Conservation (phyloP, 2,113 vertebrate species). For the Cinclus mexicanus region DNA sequence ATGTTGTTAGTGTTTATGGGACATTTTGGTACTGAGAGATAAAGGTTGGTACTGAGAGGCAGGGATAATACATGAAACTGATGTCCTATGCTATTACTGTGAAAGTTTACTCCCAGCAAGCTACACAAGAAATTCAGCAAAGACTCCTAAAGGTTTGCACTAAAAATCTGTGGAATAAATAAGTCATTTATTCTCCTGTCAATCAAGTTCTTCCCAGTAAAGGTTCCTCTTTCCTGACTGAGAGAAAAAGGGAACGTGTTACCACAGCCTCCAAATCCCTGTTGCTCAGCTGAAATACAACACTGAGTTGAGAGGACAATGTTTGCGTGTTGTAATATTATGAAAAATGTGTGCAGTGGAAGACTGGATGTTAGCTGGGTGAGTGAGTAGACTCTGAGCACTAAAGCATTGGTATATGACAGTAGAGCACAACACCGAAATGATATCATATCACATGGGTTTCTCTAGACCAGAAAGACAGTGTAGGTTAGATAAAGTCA, state of each 20-base stretch:
- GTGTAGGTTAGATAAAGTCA: background rate
- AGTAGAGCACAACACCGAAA: background rate
- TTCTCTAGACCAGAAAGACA: background rate
- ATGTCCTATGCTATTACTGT: background rate
- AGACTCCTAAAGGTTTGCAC: background rate
- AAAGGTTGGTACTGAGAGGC: background rate
- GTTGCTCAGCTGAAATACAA: background rate
- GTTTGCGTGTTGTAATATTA: background rate
- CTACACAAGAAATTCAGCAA: background rate
- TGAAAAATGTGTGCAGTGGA: background rate
- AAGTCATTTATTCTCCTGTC: background rate
- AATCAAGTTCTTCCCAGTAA: background rate
- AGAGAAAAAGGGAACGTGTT: background rate
- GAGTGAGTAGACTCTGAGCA: conserved; percentile 15
- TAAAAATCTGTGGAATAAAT: background rate
- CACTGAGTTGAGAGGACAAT: background rate
- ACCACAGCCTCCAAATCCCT: background rate
- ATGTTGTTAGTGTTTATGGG: background rate
- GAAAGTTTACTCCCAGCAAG: background rate
- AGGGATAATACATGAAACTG: background rate
- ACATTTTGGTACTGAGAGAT: background rate
- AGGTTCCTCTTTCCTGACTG: background rate
- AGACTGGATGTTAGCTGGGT: background rate
- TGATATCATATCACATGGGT: background rate
- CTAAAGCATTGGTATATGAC: background rate